Evolutionary conservation across 2,797 vertebrate genomes (phyloP), one percentile per base, ranked within the genome.

Genomic region (Hozukius guyotensis): DNA sequence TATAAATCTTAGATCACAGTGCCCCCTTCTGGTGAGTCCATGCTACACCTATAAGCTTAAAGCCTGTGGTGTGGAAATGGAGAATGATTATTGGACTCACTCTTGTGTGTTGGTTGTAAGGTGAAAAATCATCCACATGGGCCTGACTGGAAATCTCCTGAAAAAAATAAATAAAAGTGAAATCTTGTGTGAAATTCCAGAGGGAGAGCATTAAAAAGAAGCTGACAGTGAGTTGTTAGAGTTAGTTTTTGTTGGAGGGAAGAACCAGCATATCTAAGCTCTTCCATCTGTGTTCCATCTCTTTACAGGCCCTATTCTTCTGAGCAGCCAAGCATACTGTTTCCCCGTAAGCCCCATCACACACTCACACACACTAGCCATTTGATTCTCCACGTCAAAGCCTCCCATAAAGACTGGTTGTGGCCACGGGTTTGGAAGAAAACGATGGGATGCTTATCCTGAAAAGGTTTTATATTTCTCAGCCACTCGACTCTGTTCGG

Each of bases 11-110:
- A 66, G 27, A 65, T 72, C 77, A 88, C 87, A 93, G 84, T 69
- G 92, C 93, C 94, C 89, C 90, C 94, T 81, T 70, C 66, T 91
- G 94, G 85, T 5, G 16, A 38, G 31, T 74, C 1, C 1, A 20
- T 67, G 70, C 5, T 59, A 29, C 34, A 78, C 4, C 31, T 10
- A 53, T 53, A 2, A 55, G 3, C 24, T 18, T 13, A 8, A 63
- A 59, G 5, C 4, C 7, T 57, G 29, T 52, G n/a, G 2, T 53
- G 27, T 55, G 61, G 62, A 73, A 75, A 70, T 79, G 55, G 8
- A 68, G 68, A 61, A 20, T 25, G 32, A 62, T 75, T 61, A 77
- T 49, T 57, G 42, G 65, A 73, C 16, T 34, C 57, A 22, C 18
- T 82, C 25, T 22, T 46, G 6, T 74, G 71, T 78, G 53, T 53